These are phyloP conservation scores for Vimba vimba DNA, from an alignment of 2,113 vertebrate genomes.

Conservation along the genomic window DNA sequence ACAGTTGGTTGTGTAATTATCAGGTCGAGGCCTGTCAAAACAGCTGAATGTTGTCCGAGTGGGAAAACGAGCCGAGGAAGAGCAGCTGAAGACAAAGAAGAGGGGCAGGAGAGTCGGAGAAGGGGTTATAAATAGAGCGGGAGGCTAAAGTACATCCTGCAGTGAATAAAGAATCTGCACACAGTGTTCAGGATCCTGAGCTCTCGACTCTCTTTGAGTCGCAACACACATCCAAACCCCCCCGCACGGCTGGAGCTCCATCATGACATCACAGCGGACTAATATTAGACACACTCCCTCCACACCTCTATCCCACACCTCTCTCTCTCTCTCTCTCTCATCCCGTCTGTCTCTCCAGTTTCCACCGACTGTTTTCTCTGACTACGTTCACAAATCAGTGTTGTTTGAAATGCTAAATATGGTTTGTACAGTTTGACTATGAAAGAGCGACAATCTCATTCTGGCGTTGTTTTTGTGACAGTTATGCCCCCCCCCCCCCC, in stretches of 20 bases:
- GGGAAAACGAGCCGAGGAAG: not conserved
- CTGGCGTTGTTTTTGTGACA: not conserved
- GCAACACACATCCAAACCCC: conserved; percentile 69
- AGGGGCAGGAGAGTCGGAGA: not conserved
- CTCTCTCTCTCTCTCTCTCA: no score
- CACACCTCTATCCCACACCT: conserved; percentile 55
- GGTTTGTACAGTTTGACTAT: not conserved
- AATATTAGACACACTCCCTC: conserved; percentile 74
- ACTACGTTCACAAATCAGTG: not conserved
- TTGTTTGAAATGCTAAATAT: not conserved
- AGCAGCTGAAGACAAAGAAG: not conserved
- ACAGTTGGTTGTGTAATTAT: conserved; percentile 39
- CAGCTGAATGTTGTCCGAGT: not conserved
- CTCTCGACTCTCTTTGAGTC: conserved; percentile 67
- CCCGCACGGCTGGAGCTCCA: conserved; percentile 72
- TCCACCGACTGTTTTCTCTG: not conserved
- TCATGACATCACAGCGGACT: conserved; percentile 73
- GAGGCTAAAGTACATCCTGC: conserved; percentile 12
- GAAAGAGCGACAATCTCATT: not conserved
- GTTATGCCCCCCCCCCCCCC: no score
- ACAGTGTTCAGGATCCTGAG: conserved; percentile 55
- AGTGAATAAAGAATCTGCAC: conserved; percentile 10
- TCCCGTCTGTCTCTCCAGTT: conserved; percentile 29
- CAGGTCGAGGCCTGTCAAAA: conserved; percentile 37
- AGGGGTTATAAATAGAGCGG: conserved; percentile 8